Percentiles rank a stretch among this genome's conserved stretches.
These are phyloP conservation scores for Candoia aspera DNA, from an alignment of 2,113 vertebrate species.

Conservation along the genomic window DNA sequence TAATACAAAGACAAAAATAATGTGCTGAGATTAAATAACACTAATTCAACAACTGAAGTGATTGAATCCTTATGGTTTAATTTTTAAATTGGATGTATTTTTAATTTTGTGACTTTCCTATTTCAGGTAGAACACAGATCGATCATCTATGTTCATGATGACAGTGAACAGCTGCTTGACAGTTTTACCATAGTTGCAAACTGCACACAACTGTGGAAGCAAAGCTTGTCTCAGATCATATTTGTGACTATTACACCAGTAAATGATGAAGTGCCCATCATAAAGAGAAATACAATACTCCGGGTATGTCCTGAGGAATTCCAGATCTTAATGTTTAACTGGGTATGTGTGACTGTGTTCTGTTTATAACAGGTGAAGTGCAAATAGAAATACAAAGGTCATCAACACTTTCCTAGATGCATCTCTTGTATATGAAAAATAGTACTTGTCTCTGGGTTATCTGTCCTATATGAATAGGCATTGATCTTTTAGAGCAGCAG, in stretches of 20 bases:
- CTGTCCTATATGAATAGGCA: not conserved
- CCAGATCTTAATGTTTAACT: not conserved
- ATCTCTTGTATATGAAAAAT: not conserved
- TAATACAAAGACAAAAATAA: not conserved
- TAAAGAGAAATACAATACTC: conserved; percentile 85
- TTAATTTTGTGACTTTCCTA: conserved; percentile 36
- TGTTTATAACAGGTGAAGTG: not conserved
- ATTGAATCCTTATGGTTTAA: not conserved
- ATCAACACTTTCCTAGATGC: not conserved
- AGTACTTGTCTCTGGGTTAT: not conserved
- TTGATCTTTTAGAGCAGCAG: not conserved
- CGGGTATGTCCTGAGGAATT: conserved; percentile 76
- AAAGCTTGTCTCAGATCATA: conserved; percentile 78
- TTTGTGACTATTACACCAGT: conserved; percentile 80
- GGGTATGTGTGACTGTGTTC: not conserved
- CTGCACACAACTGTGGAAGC: conserved; percentile 81
- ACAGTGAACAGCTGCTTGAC: conserved; percentile 80
- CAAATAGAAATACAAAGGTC: not conserved
- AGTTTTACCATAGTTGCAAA: conserved; percentile 84
- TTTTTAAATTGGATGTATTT: conserved; percentile 15
- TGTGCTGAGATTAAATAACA: conserved; percentile 4
- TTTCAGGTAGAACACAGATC: conserved; percentile 85
- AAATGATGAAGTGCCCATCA: conserved; percentile 86
- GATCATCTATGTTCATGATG: conserved; percentile 88
- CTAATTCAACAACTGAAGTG: not conserved